phyloP scores from a whole-genome alignment of 37 sponge, comb jelly and placozoan species.

The Halisarca cf. caerulea region DNA sequence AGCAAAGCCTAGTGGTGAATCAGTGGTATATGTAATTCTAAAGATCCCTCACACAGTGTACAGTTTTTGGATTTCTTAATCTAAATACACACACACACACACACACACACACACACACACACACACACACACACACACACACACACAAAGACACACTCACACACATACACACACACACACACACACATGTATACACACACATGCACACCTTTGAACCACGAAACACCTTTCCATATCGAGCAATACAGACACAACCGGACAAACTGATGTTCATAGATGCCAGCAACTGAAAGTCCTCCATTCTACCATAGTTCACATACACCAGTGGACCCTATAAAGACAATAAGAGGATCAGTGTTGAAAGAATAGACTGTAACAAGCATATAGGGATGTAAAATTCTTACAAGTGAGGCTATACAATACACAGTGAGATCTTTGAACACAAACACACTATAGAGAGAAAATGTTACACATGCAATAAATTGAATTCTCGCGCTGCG shows the following conservation, averaged over 20 bases:
- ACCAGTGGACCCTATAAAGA: slow-evolving; percentile 68
- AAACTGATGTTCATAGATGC: slow-evolving; percentile 25
- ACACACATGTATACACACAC: neutral
- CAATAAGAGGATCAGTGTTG: neutral
- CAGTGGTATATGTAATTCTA: neutral
- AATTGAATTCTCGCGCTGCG: no score
- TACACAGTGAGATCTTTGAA: no score
- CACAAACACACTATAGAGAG: no score
- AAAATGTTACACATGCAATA: no score
- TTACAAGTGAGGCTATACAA: no score
- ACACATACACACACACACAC: no score
- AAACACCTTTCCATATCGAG: slow-evolving; percentile 74
- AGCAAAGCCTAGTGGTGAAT: slow-evolving; percentile 55
- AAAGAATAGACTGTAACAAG: no score
- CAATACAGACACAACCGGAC: slow-evolving; percentile 73
- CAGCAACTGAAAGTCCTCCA: slow-evolving; percentile 78
- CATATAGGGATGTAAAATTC: no score
- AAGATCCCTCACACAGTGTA: neutral
- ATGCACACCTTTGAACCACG: slow-evolving; percentile 81
- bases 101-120: no score
- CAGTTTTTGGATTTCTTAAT: neutral
- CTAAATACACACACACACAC: neutral
- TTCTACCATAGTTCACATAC: slow-evolving; percentile 93
- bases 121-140: no score
- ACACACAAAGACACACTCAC: no score